Base-by-base conservation (phyloP, 1,140 invertebrate genomes). In the Chionoecetes opilio region DNA sequence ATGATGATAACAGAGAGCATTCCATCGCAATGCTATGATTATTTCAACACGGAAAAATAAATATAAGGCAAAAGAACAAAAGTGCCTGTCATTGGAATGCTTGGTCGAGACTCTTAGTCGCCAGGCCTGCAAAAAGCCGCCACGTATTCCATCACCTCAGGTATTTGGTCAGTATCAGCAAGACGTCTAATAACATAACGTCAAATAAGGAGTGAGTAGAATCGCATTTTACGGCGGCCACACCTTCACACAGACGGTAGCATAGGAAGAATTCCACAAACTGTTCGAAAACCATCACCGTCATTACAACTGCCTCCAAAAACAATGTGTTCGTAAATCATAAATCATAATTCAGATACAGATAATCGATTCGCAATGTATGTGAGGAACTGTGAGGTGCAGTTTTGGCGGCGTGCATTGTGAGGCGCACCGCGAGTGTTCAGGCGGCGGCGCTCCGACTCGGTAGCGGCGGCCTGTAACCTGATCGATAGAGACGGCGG, bases 401-500 rank as follows among this genome's bases (percentile, higher is more conserved):
- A 9, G 46, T 53, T 53, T 53, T 9, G 41, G 46, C 11, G 21
- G n/a, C 21, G 63, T 75, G 63, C 8, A 26, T 75, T 26, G n/a
- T 75, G 63, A n/a, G 63, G 63, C n/a, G 63, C 21, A 75, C 21
- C 26, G 63, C 21, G 21, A 75, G n/a, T 75, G 21, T 26, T 75
- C 21, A n/a, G 63, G 63, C 21, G 63, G 63, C 63, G 63, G 21
- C 63, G 26, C 21, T n/a, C 63, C 63, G 5, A 75, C 63, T 75
- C 46, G 63, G 9, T 26, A n/a, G 63, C 63, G 63, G 63, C 63
- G 63, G 63, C 63, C 63, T 75, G 63, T 75, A 75, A 75, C 63
- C 63, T 75, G 63, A 75, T 75, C 63, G 63, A 86, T 82, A 82
- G 63, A 86, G 92, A 37, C 86, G 92, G 35, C 11, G 31, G 31